Conservation (phyloP, 2,888 invertebrate genomes). For the Phyllotreta striolata region DNA sequence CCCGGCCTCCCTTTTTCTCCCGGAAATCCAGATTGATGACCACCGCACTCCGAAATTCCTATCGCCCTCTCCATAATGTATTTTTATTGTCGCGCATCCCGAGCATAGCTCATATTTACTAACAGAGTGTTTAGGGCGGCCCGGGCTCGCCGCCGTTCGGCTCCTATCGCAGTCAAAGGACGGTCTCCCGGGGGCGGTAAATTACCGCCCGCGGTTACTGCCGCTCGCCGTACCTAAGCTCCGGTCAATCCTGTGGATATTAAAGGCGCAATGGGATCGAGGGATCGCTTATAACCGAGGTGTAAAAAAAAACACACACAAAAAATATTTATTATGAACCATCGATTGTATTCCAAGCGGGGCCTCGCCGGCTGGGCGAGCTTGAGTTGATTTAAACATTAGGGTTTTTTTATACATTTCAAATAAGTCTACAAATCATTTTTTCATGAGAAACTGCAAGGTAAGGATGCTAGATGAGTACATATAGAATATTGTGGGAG, state of each 20-base stretch:
- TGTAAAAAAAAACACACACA: no score
- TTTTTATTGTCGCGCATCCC: conserved; percentile 37
- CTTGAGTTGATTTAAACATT: no score
- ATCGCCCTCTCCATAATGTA: conserved; percentile 35
- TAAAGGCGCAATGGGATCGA: conserved; percentile 10
- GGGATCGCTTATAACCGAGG: neutral
- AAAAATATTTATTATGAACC: no score
- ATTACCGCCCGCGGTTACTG: conserved; percentile 28
- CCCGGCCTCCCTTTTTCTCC: conserved; percentile 22
- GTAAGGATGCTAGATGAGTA: no score
- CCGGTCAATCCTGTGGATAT: conserved; percentile 35
- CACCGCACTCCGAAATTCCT: conserved; percentile 31
- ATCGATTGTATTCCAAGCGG: no score
- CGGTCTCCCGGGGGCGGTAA: conserved; percentile 31
- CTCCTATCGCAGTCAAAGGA: conserved; percentile 36
- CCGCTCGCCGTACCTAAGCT: conserved; percentile 24
- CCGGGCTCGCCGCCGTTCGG: conserved; percentile 29
- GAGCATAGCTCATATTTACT: conserved; percentile 31
- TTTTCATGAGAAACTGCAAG: no score
- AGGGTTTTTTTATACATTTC: no score
- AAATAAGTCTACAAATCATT: no score
- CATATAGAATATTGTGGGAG: no score
- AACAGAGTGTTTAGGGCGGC: conserved; percentile 34
- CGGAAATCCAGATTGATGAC: conserved; percentile 38
- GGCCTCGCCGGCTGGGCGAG: no score